phyloP scores from a whole-genome alignment of 2,888 invertebrate genomes.

The Trachelus troglodyta region DNA sequence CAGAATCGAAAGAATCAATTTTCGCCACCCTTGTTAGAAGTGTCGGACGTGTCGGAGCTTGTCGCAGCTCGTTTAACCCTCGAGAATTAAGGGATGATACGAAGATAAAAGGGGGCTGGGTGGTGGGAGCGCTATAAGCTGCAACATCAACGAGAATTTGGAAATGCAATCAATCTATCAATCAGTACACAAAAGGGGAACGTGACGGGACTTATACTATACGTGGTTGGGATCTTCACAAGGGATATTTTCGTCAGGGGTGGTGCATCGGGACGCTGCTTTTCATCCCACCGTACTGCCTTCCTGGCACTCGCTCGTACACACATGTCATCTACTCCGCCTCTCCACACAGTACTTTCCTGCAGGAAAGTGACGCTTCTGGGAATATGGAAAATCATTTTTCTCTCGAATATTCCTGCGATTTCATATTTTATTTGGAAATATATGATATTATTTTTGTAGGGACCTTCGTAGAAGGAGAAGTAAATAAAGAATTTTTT shows the following conservation, averaged over 20 bases:
- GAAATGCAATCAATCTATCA: constrained; percentile 59
- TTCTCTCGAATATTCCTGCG: too few relatives aligned
- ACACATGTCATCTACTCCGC: too few relatives aligned
- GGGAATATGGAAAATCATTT: too few relatives aligned
- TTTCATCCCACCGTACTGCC: background rate
- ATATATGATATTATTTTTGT: too few relatives aligned
- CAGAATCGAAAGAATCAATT: constrained; percentile 32
- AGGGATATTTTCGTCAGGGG: background rate
- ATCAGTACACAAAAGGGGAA: constrained; percentile 48
- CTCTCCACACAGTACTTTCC: too few relatives aligned
- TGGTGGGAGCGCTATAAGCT: constrained; percentile 35
- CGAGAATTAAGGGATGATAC: constrained; percentile 37
- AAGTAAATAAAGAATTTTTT: too few relatives aligned
- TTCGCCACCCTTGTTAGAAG: constrained; percentile 29
- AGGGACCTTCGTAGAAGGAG: too few relatives aligned
- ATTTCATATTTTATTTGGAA: too few relatives aligned
- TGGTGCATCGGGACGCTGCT: background rate
- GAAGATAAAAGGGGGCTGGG: constrained; percentile 22
- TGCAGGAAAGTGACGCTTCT: too few relatives aligned
- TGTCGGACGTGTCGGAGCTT: constrained; percentile 14
- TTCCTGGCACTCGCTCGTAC: too few relatives aligned
- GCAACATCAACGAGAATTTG: constrained; percentile 50
- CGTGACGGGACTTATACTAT: constrained; percentile 50
- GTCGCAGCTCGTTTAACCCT: constrained; percentile 20
- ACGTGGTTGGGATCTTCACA: too few relatives aligned